These are phyloP conservation scores for Diaprepes abbreviatus DNA, from an alignment of 2,888 invertebrate genomes.

Conservation along the genomic window DNA sequence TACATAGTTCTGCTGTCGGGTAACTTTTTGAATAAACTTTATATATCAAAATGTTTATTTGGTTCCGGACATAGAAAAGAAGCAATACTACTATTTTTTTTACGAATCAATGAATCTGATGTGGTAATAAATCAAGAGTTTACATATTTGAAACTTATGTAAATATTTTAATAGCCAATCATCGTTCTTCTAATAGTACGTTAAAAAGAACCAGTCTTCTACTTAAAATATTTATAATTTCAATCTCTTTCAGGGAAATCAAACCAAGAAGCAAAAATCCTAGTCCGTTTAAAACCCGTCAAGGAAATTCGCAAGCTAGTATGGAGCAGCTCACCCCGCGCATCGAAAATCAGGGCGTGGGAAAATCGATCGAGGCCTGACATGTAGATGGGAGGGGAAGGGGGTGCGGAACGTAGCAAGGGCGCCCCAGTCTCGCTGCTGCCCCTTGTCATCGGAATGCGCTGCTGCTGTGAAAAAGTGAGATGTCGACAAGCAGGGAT, in stretches of 20 bases:
- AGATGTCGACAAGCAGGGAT: slow-evolving; percentile 45
- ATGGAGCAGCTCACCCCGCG: slow-evolving; percentile 46
- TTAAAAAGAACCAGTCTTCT: no score
- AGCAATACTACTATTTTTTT: no score
- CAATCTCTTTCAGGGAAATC: slow-evolving; percentile 1
- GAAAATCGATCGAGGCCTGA: slow-evolving; percentile 49
- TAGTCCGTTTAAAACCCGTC: slow-evolving; percentile 3
- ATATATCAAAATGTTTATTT: no score
- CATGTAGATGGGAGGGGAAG: slow-evolving; percentile 4
- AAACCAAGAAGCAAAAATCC: slow-evolving; percentile 1
- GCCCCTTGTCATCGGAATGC: slow-evolving; percentile 49
- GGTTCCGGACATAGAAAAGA: no score
- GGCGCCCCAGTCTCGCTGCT: slow-evolving; percentile 46
- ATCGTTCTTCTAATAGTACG: no score
- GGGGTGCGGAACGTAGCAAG: slow-evolving; percentile 35
- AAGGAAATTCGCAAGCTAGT: slow-evolving; percentile 35
- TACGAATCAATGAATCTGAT: no score
- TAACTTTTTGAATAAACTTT: no score
- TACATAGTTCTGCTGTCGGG: no score
- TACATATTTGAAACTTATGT: no score
- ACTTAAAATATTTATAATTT: no score
- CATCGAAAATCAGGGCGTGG: slow-evolving; percentile 51
- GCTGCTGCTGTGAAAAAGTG: slow-evolving; percentile 48
- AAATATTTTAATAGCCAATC: no score
- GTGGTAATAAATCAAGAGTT: no score